These are phyloP conservation scores for Monopis laevigella DNA, from an alignment of 2,888 invertebrate species.

Conservation along the genomic window DNA sequence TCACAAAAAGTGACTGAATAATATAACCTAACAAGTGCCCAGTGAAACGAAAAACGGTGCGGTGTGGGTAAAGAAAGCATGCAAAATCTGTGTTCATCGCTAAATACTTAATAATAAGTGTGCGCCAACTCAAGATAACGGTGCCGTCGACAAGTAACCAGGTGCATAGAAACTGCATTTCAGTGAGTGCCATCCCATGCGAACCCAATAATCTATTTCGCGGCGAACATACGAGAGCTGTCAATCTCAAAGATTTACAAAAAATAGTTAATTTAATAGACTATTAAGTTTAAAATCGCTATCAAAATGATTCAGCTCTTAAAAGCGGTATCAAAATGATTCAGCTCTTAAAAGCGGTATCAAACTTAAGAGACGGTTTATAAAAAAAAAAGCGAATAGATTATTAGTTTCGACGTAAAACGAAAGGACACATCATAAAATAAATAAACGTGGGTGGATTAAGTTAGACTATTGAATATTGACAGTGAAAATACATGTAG, in stretches of 20 bases:
- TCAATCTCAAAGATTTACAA: background rate
- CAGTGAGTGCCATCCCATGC: constrained; percentile 65
- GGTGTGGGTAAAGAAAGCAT: constrained; percentile 64
- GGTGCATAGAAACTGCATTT: constrained; percentile 67
- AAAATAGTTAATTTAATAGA: too few relatives aligned
- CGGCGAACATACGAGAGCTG: background rate
- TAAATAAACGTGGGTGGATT: constrained; percentile 74
- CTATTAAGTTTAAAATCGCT: too few relatives aligned
- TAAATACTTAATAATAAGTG: constrained; percentile 66
- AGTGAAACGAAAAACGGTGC: constrained; percentile 64
- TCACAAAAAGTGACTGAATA: constrained; percentile 19
- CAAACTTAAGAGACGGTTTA: too few relatives aligned
- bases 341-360: too few relatives aligned
- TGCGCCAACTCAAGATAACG: constrained; percentile 65
- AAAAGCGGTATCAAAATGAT: too few relatives aligned
- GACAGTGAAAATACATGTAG: constrained; percentile 39
- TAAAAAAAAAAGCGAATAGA: too few relatives aligned
- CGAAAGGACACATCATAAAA: too few relatives aligned
- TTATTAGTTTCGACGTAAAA: too few relatives aligned
- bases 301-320: too few relatives aligned
- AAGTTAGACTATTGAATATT: constrained; percentile 25
- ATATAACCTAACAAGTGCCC: constrained; percentile 57
- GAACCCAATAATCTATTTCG: too few relatives aligned
- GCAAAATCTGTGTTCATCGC: constrained; percentile 65
- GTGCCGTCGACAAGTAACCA: constrained; percentile 65